These are phyloP conservation scores for Aphidius ervi DNA, from an alignment of 1,140 invertebrate species.

Conservation along the genomic window DNA sequence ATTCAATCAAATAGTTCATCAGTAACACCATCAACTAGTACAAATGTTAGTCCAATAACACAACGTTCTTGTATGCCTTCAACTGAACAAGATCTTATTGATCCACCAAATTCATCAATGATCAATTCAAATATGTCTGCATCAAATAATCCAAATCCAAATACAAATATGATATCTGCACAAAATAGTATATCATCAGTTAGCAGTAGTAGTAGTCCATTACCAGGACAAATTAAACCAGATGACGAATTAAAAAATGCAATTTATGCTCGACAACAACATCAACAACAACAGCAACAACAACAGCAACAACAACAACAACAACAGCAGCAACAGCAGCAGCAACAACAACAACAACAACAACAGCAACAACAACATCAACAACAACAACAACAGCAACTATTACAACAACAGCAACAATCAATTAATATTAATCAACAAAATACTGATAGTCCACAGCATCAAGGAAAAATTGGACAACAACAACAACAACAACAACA, in stretches of 20 bases:
- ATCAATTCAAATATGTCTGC: conserved; percentile 50
- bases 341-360: conserved; percentile 42
- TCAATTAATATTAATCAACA: conserved; percentile 52
- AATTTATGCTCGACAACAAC: conserved; percentile 48
- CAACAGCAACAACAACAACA: conserved; percentile 52
- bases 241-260: conserved; percentile 50
- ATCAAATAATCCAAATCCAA: conserved; percentile 49
- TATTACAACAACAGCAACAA: conserved; percentile 48
- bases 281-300: conserved; percentile 41
- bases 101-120: conserved; percentile 53
- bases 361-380: conserved; percentile 46
- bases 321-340: conserved; percentile 32
- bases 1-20: conserved; percentile 70
- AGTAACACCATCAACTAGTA: conserved; percentile 76
- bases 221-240: conserved; percentile 42
- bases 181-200: conserved; percentile 51
- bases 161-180: conserved; percentile 49
- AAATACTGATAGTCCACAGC: conserved; percentile 38
- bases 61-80: conserved; percentile 59
- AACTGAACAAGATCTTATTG: conserved; percentile 51
- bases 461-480: conserved; percentile 49
- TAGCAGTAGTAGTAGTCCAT: conserved; percentile 49
- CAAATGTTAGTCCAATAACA: conserved; percentile 79
- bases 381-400: conserved; percentile 43
- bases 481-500: conserved; percentile 50